Evolutionary conservation across 1,140 invertebrate genomes (phyloP).

Genomic region (Drosophila saltans): DNA sequence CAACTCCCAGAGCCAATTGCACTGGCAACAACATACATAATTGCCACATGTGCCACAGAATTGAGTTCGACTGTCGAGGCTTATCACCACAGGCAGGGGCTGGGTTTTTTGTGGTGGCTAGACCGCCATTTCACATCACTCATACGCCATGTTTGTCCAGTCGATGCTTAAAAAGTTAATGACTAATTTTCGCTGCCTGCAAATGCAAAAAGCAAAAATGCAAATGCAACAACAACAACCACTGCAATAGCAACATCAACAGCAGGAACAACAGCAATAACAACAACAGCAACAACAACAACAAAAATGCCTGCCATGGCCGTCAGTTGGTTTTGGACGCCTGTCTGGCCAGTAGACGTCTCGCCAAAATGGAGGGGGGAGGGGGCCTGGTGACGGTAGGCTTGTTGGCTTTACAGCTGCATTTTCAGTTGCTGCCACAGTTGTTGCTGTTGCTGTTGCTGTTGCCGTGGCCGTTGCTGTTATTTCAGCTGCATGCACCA

Average conservation of each 20-base stretch:
- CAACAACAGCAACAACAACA: constrained; percentile 31
- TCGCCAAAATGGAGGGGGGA: constrained; percentile 5
- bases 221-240: neutral
- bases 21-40: constrained; percentile 58
- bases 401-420: constrained; percentile 56
- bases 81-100: constrained; percentile 52
- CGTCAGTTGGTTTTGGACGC: constrained; percentile 52
- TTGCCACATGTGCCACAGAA: constrained; percentile 74
- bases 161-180: constrained; percentile 81
- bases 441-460: neutral
- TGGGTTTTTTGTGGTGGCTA: constrained; percentile 18
- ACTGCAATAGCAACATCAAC: too few species aligned
- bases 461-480: constrained; percentile 43
- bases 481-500: constrained; percentile 66
- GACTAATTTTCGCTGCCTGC: constrained; percentile 72
- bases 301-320: constrained; percentile 41
- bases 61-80: constrained; percentile 59
- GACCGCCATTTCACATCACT: constrained; percentile 68
- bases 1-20: constrained; percentile 34
- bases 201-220: constrained; percentile 24
- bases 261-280: constrained; percentile 10
- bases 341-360: constrained; percentile 23
- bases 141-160: constrained; percentile 80
- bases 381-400: constrained; percentile 3
- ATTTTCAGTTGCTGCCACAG: constrained; percentile 10